These are phyloP conservation scores for Oncorhynchus mykiss DNA, from an alignment of 2,113 vertebrate genomes.

Conservation along the genomic window DNA sequence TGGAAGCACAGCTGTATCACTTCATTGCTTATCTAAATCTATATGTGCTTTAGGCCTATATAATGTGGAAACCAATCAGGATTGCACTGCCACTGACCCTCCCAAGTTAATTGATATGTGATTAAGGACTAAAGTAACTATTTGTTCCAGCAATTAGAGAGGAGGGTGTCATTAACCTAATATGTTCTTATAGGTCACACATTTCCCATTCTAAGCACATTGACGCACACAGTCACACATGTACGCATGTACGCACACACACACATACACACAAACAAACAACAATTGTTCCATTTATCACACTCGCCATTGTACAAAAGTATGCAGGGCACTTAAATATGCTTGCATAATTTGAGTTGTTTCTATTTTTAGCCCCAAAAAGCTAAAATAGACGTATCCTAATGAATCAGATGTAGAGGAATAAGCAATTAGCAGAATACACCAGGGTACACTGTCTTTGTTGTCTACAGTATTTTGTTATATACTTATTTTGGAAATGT, in stretches of 20 bases:
- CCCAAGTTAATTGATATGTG: constrained; percentile 52
- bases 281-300: constrained; percentile 42
- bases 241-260: too few species aligned
- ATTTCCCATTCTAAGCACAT: constrained; percentile 53
- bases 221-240: constrained; percentile 32
- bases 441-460: not conserved
- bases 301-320: constrained; percentile 6
- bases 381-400: not conserved
- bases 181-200: constrained; percentile 52
- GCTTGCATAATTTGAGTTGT: constrained; percentile 5
- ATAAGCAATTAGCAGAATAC: not conserved
- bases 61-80: constrained; percentile 38
- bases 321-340: not conserved
- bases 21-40: too few species aligned
- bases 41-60: not conserved
- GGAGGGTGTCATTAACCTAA: constrained; percentile 56
- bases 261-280: too few species aligned
- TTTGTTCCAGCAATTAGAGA: constrained; percentile 63
- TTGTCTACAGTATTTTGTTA: too few species aligned
- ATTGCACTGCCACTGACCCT: constrained; percentile 18
- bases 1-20: too few species aligned
- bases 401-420: not conserved
- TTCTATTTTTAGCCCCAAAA: not conserved
- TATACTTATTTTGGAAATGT: not conserved
- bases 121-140: constrained; percentile 49